phyloP scores from a whole-genome alignment of 2,888 invertebrate species.

The Hipparchia semele region DNA sequence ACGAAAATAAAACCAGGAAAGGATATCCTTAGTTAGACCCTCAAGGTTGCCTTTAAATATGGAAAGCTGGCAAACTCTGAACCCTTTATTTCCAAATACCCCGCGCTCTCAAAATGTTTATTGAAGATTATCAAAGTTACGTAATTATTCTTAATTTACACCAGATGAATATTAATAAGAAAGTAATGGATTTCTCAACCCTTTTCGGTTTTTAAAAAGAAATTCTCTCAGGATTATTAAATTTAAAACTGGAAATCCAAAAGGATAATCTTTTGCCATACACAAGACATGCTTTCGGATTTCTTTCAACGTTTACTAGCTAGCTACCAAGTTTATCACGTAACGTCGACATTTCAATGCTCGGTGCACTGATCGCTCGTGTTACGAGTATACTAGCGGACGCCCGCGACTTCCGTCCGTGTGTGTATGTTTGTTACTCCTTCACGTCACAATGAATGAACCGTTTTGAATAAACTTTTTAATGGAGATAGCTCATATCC shows the following conservation, averaged over 20 bases:
- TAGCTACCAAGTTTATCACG: too few species aligned
- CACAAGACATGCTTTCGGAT: not conserved
- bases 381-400: too few species aligned
- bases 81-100: not conserved
- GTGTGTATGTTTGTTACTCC: too few species aligned
- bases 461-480: too few species aligned
- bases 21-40: not conserved
- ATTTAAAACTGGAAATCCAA: not conserved
- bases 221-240: constrained; percentile 4
- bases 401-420: too few species aligned
- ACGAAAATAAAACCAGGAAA: not conserved
- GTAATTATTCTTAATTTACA: constrained; percentile 18
- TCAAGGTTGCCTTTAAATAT: not conserved
- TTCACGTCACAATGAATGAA: too few species aligned
- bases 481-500: too few species aligned
- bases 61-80: not conserved
- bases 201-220: constrained; percentile 13
- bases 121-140: constrained; percentile 15
- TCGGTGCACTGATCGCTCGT: too few species aligned
- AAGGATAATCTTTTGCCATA: not conserved
- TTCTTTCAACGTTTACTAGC: not conserved
- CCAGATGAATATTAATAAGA: constrained; percentile 18
- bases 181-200: constrained; percentile 6
- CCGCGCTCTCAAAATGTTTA: constrained; percentile 10
- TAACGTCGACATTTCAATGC: too few species aligned